Conservation (phyloP, 2,113 vertebrate genomes). For the Hippocampus comes region DNA sequence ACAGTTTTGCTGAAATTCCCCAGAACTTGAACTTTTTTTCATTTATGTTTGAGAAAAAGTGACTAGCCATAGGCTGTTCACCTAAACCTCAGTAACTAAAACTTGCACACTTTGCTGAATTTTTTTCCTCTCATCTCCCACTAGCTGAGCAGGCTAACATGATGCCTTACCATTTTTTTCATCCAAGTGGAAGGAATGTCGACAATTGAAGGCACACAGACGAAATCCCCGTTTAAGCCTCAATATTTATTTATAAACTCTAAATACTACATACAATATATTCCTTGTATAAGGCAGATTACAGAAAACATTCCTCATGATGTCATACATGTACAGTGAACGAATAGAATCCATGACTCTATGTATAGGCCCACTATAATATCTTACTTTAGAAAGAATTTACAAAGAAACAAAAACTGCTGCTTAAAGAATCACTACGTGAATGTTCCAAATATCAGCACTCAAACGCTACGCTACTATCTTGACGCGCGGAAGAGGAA, state of each 20-base stretch:
- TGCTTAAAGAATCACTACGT: constrained; percentile 49
- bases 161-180: background rate
- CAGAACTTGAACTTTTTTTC: too few relatives aligned
- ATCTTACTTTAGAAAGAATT: constrained; percentile 45
- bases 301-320: constrained; percentile 66
- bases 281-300: constrained; percentile 61
- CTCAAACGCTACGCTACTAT: constrained; percentile 43
- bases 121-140: too few relatives aligned
- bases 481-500: constrained; percentile 35
- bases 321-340: constrained; percentile 60
- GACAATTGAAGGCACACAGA: background rate
- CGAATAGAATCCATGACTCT: constrained; percentile 43
- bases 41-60: too few relatives aligned
- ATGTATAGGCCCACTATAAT: constrained; percentile 46
- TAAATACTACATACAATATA: constrained; percentile 51
- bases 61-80: too few relatives aligned
- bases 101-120: too few relatives aligned
- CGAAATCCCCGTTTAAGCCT: background rate
- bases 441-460: constrained; percentile 61
- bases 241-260: constrained; percentile 66
- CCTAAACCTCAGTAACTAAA: too few relatives aligned
- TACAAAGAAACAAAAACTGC: constrained; percentile 17
- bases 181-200: background rate
- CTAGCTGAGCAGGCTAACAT: too few relatives aligned
- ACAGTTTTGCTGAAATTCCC: too few relatives aligned